Conservation (phyloP, 2,113 vertebrate species). For the Siniperca chuatsi region DNA sequence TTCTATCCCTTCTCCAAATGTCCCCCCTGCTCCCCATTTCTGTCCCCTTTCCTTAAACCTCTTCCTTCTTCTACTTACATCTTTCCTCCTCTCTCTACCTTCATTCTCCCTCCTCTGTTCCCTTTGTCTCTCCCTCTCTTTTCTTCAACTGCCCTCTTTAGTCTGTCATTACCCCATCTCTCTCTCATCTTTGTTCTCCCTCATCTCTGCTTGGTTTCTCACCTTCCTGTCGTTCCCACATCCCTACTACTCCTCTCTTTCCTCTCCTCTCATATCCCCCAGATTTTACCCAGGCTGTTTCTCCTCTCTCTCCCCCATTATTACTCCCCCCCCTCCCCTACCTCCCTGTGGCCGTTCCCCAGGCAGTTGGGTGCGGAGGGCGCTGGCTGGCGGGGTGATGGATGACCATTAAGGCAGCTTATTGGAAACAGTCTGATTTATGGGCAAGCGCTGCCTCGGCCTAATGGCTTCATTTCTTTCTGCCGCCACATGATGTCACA, state of each 20-base stretch:
- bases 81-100: background rate
- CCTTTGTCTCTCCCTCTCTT: slow-evolving; percentile 81
- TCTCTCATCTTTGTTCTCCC: slow-evolving; percentile 30
- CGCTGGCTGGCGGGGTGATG: slow-evolving; percentile 89
- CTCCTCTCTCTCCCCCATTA: slow-evolving; percentile 87
- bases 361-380: slow-evolving; percentile 79
- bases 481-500: slow-evolving; percentile 98
- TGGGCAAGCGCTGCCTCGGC: slow-evolving; percentile 95
- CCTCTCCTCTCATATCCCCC: slow-evolving; percentile 25
- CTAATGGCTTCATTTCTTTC: slow-evolving; percentile 99
- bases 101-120: background rate
- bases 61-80: background rate
- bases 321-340: slow-evolving; percentile 82
- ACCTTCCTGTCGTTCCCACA: slow-evolving; percentile 37
- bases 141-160: slow-evolving; percentile 83
- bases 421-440: slow-evolving; percentile 99
- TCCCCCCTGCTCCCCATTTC: background rate
- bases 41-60: background rate
- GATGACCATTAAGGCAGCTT: slow-evolving; percentile 99
- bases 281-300: slow-evolving; percentile 39
- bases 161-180: slow-evolving; percentile 67
- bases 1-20: background rate
- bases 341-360: slow-evolving; percentile 91
- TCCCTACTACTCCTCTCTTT: slow-evolving; percentile 19
- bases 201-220: slow-evolving; percentile 18